Conservation (phyloP, 2,888 invertebrate genomes). For the Polydrusus pterygomalis region DNA sequence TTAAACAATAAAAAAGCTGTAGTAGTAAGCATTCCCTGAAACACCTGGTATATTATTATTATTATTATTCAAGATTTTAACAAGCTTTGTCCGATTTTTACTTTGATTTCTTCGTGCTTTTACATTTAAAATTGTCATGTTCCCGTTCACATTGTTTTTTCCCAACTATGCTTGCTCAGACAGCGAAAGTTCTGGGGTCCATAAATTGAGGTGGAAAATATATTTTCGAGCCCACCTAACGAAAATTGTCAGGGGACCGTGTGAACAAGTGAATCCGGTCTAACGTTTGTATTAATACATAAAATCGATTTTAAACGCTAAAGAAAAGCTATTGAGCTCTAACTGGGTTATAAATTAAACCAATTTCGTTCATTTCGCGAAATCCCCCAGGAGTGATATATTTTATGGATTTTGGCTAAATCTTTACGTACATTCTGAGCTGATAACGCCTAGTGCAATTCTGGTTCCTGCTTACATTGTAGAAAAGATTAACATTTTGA, state of each 20-base stretch:
- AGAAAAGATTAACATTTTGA: conserved; percentile 47
- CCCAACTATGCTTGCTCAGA: not conserved
- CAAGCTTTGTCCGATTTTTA: too few species aligned
- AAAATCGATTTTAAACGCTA: conserved; percentile 48
- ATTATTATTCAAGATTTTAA: too few species aligned
- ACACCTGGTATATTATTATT: too few species aligned
- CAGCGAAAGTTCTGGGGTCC: not conserved
- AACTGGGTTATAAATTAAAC: conserved; percentile 57
- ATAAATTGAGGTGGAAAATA: conserved; percentile 14
- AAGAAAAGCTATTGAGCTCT: conserved; percentile 55
- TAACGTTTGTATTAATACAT: conserved; percentile 54
- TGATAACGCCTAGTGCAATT: conserved; percentile 55
- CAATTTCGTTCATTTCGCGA: conserved; percentile 56
- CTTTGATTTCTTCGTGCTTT: too few species aligned
- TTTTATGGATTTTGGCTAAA: conserved; percentile 56
- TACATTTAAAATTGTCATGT: too few species aligned
- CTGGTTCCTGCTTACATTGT: conserved; percentile 50
- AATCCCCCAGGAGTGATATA: conserved; percentile 55
- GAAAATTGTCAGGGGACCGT: conserved; percentile 39
- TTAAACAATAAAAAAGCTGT: too few species aligned
- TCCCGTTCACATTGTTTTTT: too few species aligned
- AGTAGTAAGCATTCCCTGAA: too few species aligned
- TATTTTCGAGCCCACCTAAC: conserved; percentile 18
- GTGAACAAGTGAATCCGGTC: conserved; percentile 52
- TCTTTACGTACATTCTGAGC: conserved; percentile 55